Evolutionary conservation across 2,888 invertebrate genomes (phyloP).

Genomic region (Pardosa pseudoannulata): DNA sequence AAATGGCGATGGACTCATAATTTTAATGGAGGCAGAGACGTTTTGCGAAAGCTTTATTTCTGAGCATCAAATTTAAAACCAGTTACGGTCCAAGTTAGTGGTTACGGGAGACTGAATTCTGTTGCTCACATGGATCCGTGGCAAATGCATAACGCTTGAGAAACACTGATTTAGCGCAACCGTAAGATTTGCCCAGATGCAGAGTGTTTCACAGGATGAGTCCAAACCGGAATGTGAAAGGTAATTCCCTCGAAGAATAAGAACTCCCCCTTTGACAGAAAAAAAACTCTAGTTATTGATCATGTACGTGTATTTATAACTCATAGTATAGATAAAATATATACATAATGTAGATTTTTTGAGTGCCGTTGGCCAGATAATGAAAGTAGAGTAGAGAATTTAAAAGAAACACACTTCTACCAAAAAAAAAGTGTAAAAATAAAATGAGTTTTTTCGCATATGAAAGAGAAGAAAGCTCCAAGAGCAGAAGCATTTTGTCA

Average conservation of each 20-base stretch:
- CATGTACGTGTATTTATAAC: constrained; percentile 72
- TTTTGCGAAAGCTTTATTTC: background rate
- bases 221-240: background rate
- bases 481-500: constrained; percentile 58
- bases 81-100: constrained; percentile 4
- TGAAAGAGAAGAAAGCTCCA: constrained; percentile 10
- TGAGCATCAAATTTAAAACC: background rate
- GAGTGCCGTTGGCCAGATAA: constrained; percentile 69
- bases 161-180: constrained; percentile 54
- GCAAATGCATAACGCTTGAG: background rate
- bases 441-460: constrained; percentile 59
- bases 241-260: background rate
- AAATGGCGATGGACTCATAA: background rate
- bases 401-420: constrained; percentile 57
- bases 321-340: constrained; percentile 71
- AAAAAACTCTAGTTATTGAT: constrained; percentile 62
- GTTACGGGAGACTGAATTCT: background rate
- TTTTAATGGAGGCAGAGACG: background rate
- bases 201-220: constrained; percentile 20
- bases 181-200: constrained; percentile 23
- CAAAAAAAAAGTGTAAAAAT: constrained; percentile 57
- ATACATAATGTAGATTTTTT: constrained; percentile 72
- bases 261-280: constrained; percentile 71
- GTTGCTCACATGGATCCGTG: constrained; percentile 5
- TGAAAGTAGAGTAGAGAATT: constrained; percentile 68